phyloP scores from a whole-genome alignment of 2,888 invertebrate species.

The Tupiocoris notatus region DNA sequence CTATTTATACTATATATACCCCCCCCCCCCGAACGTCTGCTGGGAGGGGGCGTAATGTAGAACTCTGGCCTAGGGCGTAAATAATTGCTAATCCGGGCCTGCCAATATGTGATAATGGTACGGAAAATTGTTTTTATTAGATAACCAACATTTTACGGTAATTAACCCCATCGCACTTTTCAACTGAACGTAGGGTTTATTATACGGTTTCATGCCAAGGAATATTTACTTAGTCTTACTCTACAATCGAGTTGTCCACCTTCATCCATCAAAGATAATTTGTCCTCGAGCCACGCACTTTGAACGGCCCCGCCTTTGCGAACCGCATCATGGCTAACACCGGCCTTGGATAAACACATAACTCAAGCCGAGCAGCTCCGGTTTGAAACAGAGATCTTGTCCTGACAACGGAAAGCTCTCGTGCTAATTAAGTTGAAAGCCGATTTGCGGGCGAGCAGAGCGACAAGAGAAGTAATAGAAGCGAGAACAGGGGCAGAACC shows the following conservation, averaged over 20 bases:
- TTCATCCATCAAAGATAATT: not conserved
- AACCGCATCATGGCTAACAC: not conserved
- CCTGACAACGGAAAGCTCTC: conserved; percentile 30
- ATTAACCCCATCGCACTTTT: too few relatives aligned
- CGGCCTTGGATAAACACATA: conserved; percentile 31
- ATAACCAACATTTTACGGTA: too few relatives aligned
- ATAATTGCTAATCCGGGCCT: too few relatives aligned
- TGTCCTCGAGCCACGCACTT: not conserved
- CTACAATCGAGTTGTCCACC: not conserved
- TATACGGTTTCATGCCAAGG: not conserved
- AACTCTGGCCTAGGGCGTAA: too few relatives aligned
- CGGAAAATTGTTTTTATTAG: too few relatives aligned
- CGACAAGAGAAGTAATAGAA: conserved; percentile 22
- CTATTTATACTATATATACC: too few relatives aligned
- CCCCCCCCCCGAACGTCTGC: too few relatives aligned
- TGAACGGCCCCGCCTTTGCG: not conserved
- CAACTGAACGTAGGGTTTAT: too few relatives aligned
- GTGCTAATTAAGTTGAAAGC: conserved; percentile 40
- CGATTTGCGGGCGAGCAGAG: conserved; percentile 21
- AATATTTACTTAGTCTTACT: not conserved
- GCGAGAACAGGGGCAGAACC: conserved; percentile 1
- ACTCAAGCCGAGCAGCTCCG: conserved; percentile 1
- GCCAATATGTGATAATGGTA: too few relatives aligned
- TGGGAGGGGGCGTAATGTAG: too few relatives aligned
- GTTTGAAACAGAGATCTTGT: not conserved